These are phyloP conservation scores for Psittacula derbiana DNA, from an alignment of 2,797 vertebrate species.

Conservation along the genomic window DNA sequence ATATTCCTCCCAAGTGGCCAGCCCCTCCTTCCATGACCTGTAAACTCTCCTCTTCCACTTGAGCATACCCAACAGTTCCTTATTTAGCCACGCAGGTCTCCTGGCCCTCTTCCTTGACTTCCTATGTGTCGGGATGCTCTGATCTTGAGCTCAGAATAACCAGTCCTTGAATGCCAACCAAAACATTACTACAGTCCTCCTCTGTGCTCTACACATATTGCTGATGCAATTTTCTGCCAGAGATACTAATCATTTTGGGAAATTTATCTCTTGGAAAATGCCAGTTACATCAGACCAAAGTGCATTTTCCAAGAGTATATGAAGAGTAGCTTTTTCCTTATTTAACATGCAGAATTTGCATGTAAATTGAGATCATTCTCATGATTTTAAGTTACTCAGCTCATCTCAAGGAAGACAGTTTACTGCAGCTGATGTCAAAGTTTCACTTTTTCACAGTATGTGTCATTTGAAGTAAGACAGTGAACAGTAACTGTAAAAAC, in stretches of 20 bases:
- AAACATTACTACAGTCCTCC: background rate
- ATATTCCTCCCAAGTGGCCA: too few species aligned
- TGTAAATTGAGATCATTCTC: constrained; percentile 36
- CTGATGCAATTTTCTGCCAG: constrained; percentile 6
- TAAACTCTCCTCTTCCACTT: too few species aligned
- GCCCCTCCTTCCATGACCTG: too few species aligned
- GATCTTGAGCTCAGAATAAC: too few species aligned
- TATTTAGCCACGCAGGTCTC: too few species aligned
- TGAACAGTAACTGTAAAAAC: background rate
- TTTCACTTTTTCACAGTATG: background rate
- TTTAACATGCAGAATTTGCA: constrained; percentile 49
- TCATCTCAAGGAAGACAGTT: background rate
- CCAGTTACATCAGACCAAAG: constrained; percentile 8
- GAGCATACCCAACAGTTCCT: too few species aligned
- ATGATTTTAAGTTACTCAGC: constrained; percentile 8
- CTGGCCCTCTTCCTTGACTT: too few species aligned
- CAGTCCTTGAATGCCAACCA: too few species aligned
- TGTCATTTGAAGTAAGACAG: background rate
- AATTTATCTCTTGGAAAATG: constrained; percentile 21
- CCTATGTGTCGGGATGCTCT: too few species aligned
- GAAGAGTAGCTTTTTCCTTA: background rate
- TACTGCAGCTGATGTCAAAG: background rate
- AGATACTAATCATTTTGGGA: constrained; percentile 56
- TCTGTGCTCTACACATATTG: constrained; percentile 11
- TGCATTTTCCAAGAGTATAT: constrained; percentile 48